These are phyloP conservation scores for Acanthosepion esculentum DNA, from an alignment of 2,888 invertebrate species.

Conservation along the genomic window DNA sequence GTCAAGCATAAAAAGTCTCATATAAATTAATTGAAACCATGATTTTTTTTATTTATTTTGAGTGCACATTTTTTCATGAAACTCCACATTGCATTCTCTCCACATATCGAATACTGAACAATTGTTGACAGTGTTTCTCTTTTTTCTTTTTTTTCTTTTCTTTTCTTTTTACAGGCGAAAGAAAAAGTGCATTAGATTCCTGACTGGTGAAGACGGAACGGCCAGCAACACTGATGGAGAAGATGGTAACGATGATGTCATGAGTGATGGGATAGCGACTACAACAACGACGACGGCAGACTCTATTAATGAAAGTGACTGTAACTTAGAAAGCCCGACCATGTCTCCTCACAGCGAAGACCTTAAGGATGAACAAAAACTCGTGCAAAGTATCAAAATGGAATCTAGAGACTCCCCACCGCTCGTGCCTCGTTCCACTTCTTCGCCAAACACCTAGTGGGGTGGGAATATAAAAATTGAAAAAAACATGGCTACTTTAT, in stretches of 20 bases:
- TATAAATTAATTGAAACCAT: no score
- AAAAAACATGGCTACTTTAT: background rate
- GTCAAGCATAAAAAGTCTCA: no score
- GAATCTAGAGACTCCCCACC: constrained; percentile 48
- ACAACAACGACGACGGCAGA: constrained; percentile 52
- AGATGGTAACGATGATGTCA: constrained; percentile 58
- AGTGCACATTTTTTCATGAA: background rate
- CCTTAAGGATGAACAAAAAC: background rate
- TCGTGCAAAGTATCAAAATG: constrained; percentile 24
- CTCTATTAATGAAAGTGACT: constrained; percentile 64
- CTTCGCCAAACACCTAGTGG: constrained; percentile 39
- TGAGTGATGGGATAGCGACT: constrained; percentile 59
- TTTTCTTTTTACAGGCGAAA: constrained; percentile 76
- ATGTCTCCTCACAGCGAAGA: constrained; percentile 50
- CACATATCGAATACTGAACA: background rate
- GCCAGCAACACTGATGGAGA: constrained; percentile 60
- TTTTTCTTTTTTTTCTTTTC: constrained; percentile 49
- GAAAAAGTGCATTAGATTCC: constrained; percentile 77
- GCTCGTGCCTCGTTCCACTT: constrained; percentile 45
- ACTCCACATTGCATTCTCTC: no score
- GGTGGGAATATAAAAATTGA: background rate
- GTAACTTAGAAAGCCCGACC: constrained; percentile 63
- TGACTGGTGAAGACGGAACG: constrained; percentile 65
- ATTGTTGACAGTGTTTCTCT: background rate
- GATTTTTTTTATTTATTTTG: background rate